Evolutionary conservation across 2,888 invertebrate species (phyloP), one percentile per base, ranked within the genome.

Genomic region (Oscheius onirici): DNA sequence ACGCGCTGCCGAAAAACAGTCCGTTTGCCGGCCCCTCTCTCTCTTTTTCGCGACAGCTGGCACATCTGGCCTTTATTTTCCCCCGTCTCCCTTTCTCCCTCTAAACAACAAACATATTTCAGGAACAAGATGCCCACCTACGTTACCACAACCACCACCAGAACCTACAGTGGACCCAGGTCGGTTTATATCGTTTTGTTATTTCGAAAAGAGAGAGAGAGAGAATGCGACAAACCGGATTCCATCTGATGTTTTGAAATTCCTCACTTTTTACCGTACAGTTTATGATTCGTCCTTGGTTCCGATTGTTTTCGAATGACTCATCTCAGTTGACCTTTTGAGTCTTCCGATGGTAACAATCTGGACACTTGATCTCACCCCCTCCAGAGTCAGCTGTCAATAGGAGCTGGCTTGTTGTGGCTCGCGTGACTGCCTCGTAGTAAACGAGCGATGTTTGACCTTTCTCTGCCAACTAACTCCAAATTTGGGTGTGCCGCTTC

Each of bases 41-140:
- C 34, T 34, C 34, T 34, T 34, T 34, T 24, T 55, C 26, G n/a
- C 17, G 20, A 58, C 58, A 58, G 58, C 58, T 58, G 58, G 41
- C 41, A 40, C 58, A 58, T 17, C n/a, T 58, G 58, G 40, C 41
- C 13, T 6, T 52, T 52, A 52, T 24, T 11, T 20, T 28, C 28
- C n/a, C 26, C 28, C 13, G 6, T 26, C 28, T 55, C n/a, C 17
- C 43, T 58, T 10, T 41, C 22, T 26, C 55, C 52, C 41, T 11
- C 43, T 17, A 58, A 22, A 58, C 58, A 58, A 58, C 40, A 43
- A 13, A n/a, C 20, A 58, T 41, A 58, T 58, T 58, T 58, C 58
- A 58, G 58, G 5, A 6, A 34, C 41, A 46, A 20, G 54, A 61
- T 61, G 61, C 61, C 61, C 11, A 61, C 61, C 61, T 61, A 61